Percentiles rank a stretch among this genome's conserved stretches.
Conservation (phyloP, 1,140 invertebrate genomes). For the Drosophila orosa region DNA sequence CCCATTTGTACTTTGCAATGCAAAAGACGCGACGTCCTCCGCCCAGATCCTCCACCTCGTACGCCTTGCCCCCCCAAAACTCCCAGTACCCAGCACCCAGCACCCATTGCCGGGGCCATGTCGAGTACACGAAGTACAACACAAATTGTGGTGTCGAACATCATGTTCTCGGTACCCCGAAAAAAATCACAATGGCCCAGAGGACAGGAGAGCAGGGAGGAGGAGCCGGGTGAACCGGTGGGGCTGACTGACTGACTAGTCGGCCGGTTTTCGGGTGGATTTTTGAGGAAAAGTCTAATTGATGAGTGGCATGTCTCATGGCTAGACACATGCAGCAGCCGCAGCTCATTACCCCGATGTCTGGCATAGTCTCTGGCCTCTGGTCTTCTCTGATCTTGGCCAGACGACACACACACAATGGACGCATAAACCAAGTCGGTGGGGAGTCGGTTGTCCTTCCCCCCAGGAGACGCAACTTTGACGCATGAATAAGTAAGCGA, state of each 20-base stretch:
- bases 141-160: constrained; percentile 83
- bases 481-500: constrained; percentile 70
- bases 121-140: constrained; percentile 74
- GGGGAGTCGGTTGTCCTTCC: constrained; percentile 6
- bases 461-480: constrained; percentile 47
- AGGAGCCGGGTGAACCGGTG: not conserved
- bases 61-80: not conserved
- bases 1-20: constrained; percentile 78
- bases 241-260: constrained; percentile 15
- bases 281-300: constrained; percentile 73
- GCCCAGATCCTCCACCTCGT: constrained; percentile 33
- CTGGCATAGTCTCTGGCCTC: constrained; percentile 17
- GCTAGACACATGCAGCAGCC: constrained; percentile 60
- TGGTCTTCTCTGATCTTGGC: constrained; percentile 37
- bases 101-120: constrained; percentile 24
- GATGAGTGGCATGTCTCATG: constrained; percentile 57
- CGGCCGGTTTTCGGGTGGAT: constrained; percentile 47
- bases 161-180: constrained; percentile 59
- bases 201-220: constrained; percentile 7
- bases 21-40: constrained; percentile 64
- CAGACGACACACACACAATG: constrained; percentile 39
- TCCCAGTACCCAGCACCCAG: not conserved
- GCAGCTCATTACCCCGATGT: constrained; percentile 50
- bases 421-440: constrained; percentile 38
- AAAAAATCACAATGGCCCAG: constrained; percentile 33